Evolutionary conservation across 2,113 vertebrate genomes (phyloP).

Genomic region (Tragulus kanchil): DNA sequence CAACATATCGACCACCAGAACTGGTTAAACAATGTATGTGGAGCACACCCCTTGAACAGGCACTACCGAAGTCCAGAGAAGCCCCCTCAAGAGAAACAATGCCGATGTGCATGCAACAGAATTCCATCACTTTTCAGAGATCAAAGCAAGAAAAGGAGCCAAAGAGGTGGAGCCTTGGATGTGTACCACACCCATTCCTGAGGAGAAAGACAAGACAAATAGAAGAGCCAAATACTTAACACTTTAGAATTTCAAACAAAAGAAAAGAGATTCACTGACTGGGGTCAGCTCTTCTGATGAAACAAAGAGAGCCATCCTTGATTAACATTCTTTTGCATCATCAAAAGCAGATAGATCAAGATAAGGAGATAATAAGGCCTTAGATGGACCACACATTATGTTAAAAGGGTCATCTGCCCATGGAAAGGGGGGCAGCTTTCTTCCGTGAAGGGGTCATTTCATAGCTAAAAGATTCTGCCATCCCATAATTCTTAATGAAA

Average conservation of each 20-base stretch:
- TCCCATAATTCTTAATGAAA: constrained; percentile 40
- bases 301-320: neutral
- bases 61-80: neutral
- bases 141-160: neutral
- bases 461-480: neutral
- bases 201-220: neutral
- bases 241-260: constrained; percentile 63
- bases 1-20: neutral
- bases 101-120: neutral
- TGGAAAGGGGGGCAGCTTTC: neutral
- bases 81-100: neutral
- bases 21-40: neutral
- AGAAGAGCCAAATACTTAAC: neutral
- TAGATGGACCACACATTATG: neutral
- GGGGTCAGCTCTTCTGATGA: constrained; percentile 23
- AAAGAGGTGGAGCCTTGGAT: neutral
- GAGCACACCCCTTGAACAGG: neutral
- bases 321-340: constrained; percentile 58
- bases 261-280: neutral
- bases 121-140: neutral
- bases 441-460: neutral
- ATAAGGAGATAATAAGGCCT: constrained; percentile 8
- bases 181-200: neutral
- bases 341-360: constrained; percentile 9
- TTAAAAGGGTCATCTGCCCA: neutral